A percentile compares a stretch with the other conserved stretches of the same genome.
Evolutionary conservation across 35 echinoderm and acorn worm genomes (phyloP).

Genomic region (Heliocidaris erythrogramma): DNA sequence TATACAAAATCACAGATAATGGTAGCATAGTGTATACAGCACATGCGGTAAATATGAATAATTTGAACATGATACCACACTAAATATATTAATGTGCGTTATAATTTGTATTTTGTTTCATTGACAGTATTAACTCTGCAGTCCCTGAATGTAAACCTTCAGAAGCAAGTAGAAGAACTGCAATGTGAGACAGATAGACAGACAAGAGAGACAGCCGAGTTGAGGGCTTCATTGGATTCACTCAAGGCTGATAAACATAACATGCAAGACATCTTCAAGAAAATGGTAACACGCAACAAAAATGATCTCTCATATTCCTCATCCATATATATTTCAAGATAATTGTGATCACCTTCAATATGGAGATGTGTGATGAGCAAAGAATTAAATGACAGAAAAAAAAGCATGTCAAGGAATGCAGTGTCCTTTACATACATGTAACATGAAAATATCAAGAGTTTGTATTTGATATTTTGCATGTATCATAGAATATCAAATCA

Average conservation of each 20-base stretch:
- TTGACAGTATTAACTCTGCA: conserved; percentile 60
- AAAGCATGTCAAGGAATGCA: too few species aligned
- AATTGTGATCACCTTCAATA: neutral
- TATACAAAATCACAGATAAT: too few species aligned
- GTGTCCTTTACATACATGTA: too few species aligned
- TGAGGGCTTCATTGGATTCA: conserved; percentile 24
- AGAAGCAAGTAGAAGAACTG: conserved; percentile 64
- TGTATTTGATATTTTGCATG: too few species aligned
- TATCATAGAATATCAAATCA: too few species aligned
- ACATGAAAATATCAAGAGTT: too few species aligned
- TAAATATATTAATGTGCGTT: neutral
- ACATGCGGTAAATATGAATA: too few species aligned
- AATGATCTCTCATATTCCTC: neutral
- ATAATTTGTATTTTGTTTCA: neutral
- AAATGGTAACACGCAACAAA: conserved; percentile 9
- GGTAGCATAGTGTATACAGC: too few species aligned
- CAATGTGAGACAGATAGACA: conserved; percentile 35
- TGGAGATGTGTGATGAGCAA: too few species aligned
- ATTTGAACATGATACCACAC: too few species aligned
- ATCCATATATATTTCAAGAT: neutral
- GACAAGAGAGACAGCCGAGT: neutral
- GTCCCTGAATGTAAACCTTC: conserved; percentile 63
- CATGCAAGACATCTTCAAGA: conserved; percentile 23
- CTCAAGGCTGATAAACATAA: conserved; percentile 2
- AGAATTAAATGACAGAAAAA: too few species aligned